These are phyloP conservation scores for Ligdia adustata DNA, from an alignment of 2,888 invertebrate species.

Conservation along the genomic window DNA sequence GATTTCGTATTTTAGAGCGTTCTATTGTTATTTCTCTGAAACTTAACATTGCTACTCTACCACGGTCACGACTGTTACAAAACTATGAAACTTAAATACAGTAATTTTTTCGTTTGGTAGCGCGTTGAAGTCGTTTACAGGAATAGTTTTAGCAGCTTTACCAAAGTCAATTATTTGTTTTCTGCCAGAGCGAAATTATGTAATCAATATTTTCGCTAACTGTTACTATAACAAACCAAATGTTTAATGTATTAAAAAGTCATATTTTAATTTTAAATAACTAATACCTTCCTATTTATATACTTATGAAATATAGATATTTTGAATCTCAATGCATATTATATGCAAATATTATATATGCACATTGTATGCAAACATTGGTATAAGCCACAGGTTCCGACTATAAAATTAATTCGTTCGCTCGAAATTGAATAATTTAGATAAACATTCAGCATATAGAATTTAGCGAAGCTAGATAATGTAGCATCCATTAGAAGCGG, in stretches of 20 bases:
- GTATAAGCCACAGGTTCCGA: constrained; percentile 1
- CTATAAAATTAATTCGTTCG: constrained; percentile 11
- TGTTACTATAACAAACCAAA: no score
- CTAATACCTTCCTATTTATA: no score
- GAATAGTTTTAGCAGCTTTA: constrained; percentile 5
- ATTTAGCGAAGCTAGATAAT: constrained; percentile 5
- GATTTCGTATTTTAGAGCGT: constrained; percentile 33
- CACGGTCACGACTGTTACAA: constrained; percentile 32
- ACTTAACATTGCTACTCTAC: constrained; percentile 4
- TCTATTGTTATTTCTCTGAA: constrained; percentile 36
- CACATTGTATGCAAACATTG: no score
- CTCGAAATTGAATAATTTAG: constrained; percentile 9
- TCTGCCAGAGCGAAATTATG: no score
- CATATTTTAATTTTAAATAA: no score
- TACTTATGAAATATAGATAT: no score
- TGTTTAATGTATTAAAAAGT: no score
- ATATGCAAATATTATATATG: no score
- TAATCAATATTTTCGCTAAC: no score
- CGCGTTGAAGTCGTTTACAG: constrained; percentile 37
- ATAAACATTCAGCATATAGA: background rate
- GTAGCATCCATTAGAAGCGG: constrained; percentile 60
- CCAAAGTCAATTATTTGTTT: no score
- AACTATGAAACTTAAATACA: constrained; percentile 27
- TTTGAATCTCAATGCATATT: no score
- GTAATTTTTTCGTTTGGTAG: constrained; percentile 27